Evolutionary conservation across 2,888 invertebrate species (phyloP).

Genomic region (Geotrupes spiniger): DNA sequence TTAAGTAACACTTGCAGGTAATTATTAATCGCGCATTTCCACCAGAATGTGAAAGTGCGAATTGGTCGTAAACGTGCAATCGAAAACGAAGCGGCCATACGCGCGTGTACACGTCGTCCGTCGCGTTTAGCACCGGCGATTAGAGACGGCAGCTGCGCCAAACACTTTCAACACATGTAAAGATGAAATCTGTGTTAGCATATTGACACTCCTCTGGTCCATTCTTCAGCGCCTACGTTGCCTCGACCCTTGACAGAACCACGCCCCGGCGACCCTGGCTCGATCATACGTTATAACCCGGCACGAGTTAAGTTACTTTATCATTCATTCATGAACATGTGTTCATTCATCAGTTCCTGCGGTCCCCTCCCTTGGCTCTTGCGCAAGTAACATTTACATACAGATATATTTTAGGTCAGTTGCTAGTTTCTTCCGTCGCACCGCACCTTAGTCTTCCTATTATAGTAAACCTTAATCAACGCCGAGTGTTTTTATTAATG

Average conservation of each 20-base stretch:
- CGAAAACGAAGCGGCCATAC: background rate
- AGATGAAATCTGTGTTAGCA: constrained; percentile 25
- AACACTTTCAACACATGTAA: constrained; percentile 28
- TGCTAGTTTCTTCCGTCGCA: constrained; percentile 39
- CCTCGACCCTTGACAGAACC: constrained; percentile 40
- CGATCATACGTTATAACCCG: constrained; percentile 41
- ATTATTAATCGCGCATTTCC: constrained; percentile 12
- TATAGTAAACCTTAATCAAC: constrained; percentile 51
- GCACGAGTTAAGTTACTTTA: constrained; percentile 39
- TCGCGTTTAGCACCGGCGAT: background rate
- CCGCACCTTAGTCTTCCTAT: constrained; percentile 48
- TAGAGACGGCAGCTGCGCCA: constrained; percentile 3
- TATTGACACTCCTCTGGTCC: constrained; percentile 38
- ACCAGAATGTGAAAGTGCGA: constrained; percentile 17
- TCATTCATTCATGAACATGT: constrained; percentile 47
- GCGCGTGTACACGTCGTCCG: background rate
- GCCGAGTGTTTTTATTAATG: constrained; percentile 49
- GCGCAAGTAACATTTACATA: constrained; percentile 36
- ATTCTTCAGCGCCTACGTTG: constrained; percentile 39
- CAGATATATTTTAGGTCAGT: constrained; percentile 42
- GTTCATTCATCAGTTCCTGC: constrained; percentile 44
- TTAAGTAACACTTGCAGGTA: constrained; percentile 11
- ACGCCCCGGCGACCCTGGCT: constrained; percentile 43
- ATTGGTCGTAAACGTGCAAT: constrained; percentile 2
- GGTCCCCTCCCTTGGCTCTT: constrained; percentile 32